Evolutionary conservation across 2,113 vertebrate genomes (phyloP).

Genomic region (Egretta garzetta): DNA sequence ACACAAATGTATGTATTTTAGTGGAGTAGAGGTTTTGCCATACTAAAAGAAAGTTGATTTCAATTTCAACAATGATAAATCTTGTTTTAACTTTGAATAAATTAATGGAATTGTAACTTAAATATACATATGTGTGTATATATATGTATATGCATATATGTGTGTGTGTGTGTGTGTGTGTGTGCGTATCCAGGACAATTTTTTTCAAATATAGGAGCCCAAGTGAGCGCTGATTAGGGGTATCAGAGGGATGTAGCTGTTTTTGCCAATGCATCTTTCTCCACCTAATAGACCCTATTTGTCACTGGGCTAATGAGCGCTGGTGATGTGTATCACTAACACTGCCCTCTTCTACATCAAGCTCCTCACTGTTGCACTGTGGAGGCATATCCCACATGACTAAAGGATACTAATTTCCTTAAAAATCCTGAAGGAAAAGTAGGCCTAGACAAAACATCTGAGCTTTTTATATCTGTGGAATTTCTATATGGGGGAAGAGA

Average conservation of each 20-base stretch:
- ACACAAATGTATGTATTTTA: background rate
- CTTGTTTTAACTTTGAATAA: background rate
- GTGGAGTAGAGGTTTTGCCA: background rate
- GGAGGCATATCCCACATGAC: background rate
- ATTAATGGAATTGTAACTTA: background rate
- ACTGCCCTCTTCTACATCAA: background rate
- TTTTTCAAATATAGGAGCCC: background rate
- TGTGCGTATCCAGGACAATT: background rate
- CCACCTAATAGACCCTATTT: background rate
- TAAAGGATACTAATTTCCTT: constrained; percentile 6
- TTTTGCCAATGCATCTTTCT: background rate
- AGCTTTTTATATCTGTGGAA: constrained; percentile 28
- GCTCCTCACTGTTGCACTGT: background rate
- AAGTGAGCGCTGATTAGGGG: background rate
- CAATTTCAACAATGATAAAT: background rate
- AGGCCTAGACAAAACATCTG: constrained; percentile 49
- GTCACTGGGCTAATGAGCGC: background rate
- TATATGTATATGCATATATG: background rate
- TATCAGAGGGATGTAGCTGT: background rate
- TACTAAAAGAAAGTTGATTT: background rate
- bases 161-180: background rate
- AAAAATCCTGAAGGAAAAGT: constrained; percentile 35
- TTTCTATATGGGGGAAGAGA: background rate
- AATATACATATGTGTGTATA: background rate
- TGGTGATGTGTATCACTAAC: background rate